These are phyloP conservation scores for Cheirogaleus medius DNA, from an alignment of 2,113 vertebrate genomes.

Conservation along the genomic window DNA sequence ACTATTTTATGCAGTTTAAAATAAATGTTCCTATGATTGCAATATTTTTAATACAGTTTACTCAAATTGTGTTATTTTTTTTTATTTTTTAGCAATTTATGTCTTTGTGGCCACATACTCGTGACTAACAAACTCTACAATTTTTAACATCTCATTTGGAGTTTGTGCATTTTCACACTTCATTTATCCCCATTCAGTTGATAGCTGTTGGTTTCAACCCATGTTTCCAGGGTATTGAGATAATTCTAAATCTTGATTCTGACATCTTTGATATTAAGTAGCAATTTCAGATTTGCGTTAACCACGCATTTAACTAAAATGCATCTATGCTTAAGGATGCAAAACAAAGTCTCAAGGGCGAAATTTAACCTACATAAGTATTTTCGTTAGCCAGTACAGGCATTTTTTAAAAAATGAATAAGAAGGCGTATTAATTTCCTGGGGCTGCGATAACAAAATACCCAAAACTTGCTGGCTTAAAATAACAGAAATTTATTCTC, in stretches of 20 bases:
- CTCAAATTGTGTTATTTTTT: background rate
- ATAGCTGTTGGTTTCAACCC: background rate
- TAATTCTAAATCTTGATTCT: constrained; percentile 23
- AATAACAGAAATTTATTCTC: background rate
- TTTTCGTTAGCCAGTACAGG: background rate
- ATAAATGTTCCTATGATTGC: background rate
- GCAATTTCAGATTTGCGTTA: constrained; percentile 19
- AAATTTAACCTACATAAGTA: background rate
- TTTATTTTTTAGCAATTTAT: background rate
- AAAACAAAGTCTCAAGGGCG: background rate
- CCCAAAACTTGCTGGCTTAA: background rate
- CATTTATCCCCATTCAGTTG: background rate
- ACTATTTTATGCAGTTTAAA: background rate
- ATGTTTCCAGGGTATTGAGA: background rate
- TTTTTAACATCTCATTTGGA: background rate
- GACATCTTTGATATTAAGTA: background rate
- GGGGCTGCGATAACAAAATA: background rate
- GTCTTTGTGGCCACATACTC: background rate
- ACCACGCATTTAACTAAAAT: background rate
- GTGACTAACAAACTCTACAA: background rate
- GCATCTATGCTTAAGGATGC: background rate
- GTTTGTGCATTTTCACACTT: constrained; percentile 8
- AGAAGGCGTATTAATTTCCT: background rate
- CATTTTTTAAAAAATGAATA: background rate
- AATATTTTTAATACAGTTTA: background rate